phyloP scores from a whole-genome alignment of 2,797 vertebrate genomes.

The Leptoclinus maculatus region DNA sequence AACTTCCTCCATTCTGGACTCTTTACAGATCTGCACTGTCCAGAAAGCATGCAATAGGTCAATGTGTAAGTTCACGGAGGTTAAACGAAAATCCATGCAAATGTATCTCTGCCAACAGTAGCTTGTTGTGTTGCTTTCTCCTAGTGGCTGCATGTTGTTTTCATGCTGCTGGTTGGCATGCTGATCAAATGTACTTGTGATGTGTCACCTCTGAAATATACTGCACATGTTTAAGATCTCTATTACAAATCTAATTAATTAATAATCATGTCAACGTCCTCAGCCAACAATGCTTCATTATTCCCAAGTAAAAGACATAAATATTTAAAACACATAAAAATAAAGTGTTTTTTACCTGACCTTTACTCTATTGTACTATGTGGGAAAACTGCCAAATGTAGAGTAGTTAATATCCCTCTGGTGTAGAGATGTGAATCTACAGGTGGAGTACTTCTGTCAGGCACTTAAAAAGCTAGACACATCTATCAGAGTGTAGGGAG shows the following conservation, averaged over 20 bases:
- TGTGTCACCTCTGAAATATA: not conserved
- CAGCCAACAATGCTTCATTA: not conserved
- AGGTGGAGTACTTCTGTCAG: slow-evolving; percentile 47
- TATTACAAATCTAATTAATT: not conserved
- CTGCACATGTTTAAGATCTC: not conserved
- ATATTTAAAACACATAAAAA: slow-evolving; percentile 10
- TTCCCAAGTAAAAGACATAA: not conserved
- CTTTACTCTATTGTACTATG: slow-evolving; percentile 21
- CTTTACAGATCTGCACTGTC: not conserved
- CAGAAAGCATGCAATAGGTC: not conserved
- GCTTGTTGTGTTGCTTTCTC: not conserved
- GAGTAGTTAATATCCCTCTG: slow-evolving; percentile 37
- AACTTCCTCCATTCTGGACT: not conserved
- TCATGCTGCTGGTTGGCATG: not conserved
- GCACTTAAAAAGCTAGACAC: slow-evolving; percentile 52
- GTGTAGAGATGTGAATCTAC: slow-evolving; percentile 21
- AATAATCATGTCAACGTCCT: not conserved
- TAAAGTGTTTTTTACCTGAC: slow-evolving; percentile 29
- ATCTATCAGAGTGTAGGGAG: slow-evolving; percentile 32
- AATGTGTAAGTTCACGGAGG: not conserved
- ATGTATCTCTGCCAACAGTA: not conserved
- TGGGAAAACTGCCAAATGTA: slow-evolving; percentile 49
- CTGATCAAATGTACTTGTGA: not conserved
- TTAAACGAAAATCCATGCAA: not conserved
- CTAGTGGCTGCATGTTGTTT: not conserved